Evolutionary conservation across 2,797 vertebrate genomes (phyloP), one percentile per base, ranked within the genome.

Genomic region (Hydrocynus forskahlii): DNA sequence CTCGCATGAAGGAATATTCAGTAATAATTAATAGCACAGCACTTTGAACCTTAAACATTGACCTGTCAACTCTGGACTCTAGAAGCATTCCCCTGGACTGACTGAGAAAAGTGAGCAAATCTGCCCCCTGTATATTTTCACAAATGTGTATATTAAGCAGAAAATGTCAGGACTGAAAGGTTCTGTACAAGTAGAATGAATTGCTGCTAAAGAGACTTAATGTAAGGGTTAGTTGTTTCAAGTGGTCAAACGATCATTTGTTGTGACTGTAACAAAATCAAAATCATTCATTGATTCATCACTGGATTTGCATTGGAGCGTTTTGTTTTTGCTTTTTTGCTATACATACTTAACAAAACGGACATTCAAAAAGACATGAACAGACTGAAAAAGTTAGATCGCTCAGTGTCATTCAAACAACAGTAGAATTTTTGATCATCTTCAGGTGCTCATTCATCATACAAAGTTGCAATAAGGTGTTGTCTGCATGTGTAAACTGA

Each of bases 1-100:
- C 8, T 43, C 8, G 95, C 93, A 96, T 97, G 96, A 98, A 98
- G 97, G 96, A 97, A 95, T 95, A 92, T 91, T 92, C 85, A 90
- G 84, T 81, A 87, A 92, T 92, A 92, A 92, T 91, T 95, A 91
- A 96, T 95, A 96, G 97, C 97, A 97, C 96, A 96, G 97, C 98
- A 98, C 97, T 99, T 98, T 98, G 94, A 96, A 94, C 93, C 95
- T 92, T 94, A 92, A 96, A 90, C 91, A 86, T 86, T 90, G 88
- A 89, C 93, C 95, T 92, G 94, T 79, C 89, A 87, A 90, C 88
- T 92, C 90, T 89, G 92, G 74, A 79, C 92, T 94, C 92, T 95
- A 94, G 88, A 92, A 96, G 95, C 96, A 96, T 98, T 97, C 96
- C 96, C 93, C 91, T 89, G 93, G 93, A 92, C 92, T 90, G 94